These are phyloP conservation scores for Reticulitermes speratus DNA, from an alignment of 1,140 invertebrate species.

Conservation along the genomic window DNA sequence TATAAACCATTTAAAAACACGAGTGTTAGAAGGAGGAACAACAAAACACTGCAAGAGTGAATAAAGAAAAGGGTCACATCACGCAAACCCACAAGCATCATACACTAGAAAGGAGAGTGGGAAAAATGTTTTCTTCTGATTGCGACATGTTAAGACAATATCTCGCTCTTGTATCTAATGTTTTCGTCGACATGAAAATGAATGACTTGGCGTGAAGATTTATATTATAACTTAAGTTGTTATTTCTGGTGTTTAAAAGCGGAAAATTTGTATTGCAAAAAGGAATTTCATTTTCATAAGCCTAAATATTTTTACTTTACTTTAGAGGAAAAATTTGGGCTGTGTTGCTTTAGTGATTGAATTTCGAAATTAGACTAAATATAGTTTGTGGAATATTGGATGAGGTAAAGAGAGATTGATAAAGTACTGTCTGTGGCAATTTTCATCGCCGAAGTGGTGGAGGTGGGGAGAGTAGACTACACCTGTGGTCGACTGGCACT, in stretches of 20 bases:
- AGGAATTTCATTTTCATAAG: neutral
- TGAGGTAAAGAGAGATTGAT: neutral
- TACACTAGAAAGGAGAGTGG: neutral
- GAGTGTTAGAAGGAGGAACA: neutral
- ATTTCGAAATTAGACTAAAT: neutral
- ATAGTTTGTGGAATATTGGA: neutral
- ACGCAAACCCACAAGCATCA: neutral
- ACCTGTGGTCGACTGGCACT: neutral
- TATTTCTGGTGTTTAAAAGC: neutral
- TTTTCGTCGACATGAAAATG: neutral
- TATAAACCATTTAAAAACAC: neutral
- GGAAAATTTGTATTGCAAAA: neutral
- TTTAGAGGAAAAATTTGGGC: neutral
- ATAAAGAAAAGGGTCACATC: neutral
- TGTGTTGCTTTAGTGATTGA: neutral
- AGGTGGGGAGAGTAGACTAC: neutral
- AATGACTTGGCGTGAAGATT: neutral
- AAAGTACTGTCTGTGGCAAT: neutral
- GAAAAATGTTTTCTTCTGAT: neutral
- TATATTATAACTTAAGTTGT: neutral
- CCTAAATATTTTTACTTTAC: neutral
- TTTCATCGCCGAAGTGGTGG: neutral
- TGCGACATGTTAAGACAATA: constrained; percentile 8
- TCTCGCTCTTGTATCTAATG: neutral
- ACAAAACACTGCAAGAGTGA: neutral